A percentile compares a stretch with the other conserved stretches of the same genome.
Evolutionary conservation across 1,140 invertebrate genomes (phyloP).

Genomic region (Rhopalosiphum maidis): DNA sequence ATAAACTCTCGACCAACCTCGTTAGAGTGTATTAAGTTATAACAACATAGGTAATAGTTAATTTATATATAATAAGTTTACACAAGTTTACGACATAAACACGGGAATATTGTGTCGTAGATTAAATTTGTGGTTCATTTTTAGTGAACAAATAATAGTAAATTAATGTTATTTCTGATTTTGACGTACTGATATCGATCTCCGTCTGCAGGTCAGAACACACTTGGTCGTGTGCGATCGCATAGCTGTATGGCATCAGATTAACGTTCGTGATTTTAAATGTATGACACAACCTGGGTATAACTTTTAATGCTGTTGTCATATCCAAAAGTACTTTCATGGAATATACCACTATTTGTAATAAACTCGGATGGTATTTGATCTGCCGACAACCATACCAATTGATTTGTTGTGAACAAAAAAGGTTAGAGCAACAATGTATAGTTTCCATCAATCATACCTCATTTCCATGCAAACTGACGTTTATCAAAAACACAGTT

Average conservation of each 20-base stretch:
- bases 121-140: background rate
- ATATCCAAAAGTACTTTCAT: constrained; percentile 65
- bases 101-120: background rate
- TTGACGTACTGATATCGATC: background rate
- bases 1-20: too few species aligned
- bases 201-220: background rate
- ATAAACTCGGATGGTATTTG: background rate
- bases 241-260: background rate
- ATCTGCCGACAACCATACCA: background rate
- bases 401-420: background rate
- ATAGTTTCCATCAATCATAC: background rate
- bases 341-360: background rate
- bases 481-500: background rate
- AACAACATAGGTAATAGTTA: too few species aligned
- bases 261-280: background rate
- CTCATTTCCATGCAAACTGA: background rate
- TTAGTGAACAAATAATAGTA: background rate
- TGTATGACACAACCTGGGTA: constrained; percentile 27
- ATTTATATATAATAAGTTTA: background rate
- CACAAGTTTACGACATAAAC: background rate
- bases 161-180: background rate
- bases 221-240: background rate
- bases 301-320: background rate
- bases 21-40: too few species aligned
- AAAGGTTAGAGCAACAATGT: background rate